Base-by-base conservation (phyloP, 2,797 vertebrate genomes). In the Channa striata region DNA sequence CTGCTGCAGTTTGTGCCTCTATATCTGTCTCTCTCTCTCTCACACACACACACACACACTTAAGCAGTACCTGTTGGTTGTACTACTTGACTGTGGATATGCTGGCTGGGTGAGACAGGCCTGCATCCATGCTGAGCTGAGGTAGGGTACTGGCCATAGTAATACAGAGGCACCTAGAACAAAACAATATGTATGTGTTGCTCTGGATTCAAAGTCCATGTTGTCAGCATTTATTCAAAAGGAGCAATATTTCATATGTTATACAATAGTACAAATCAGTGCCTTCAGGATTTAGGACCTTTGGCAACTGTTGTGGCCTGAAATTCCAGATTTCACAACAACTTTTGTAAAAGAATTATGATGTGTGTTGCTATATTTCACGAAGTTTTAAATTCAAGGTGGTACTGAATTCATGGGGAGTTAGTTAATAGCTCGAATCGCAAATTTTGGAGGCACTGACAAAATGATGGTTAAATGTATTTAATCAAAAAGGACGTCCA, bases 131-230 rank as follows among this genome's bases (percentile, higher is more conserved):
- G 96, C 82, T 96, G 96, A 59, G 92, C 83, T 95, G 96, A 96
- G 96, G 96, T 97, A 97, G 96, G 94, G 92, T 96, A 97, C 92
- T 96, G 97, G 91, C 95, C 87, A 72, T 95, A 98, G 74, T 94
- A 97, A 92, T 96, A 98, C 36, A 96, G 86, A 81, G 97, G 93
- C 94, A 97, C 94, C 97, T 97, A 85, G 3, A 66, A 73, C 39
- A 57, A 39, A 59, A 71, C 13, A 48, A 65, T 25, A 46, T 9
- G 33, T 16, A 23, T 43, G 66, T 30, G 40, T 25, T 48, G 5
- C n/a, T 67, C 11, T 14, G 11, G 12, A 47, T 30, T 36, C 40
- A 16, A 20, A 14, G 47, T 46, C 13, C 4, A 12, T 40, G 5
- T 16, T 42, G 14, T 30, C 25, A 30, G 25, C 25, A 30, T 30